Evolutionary conservation across 2,113 vertebrate species (phyloP).

Genomic region (Anoura caudifer): DNA sequence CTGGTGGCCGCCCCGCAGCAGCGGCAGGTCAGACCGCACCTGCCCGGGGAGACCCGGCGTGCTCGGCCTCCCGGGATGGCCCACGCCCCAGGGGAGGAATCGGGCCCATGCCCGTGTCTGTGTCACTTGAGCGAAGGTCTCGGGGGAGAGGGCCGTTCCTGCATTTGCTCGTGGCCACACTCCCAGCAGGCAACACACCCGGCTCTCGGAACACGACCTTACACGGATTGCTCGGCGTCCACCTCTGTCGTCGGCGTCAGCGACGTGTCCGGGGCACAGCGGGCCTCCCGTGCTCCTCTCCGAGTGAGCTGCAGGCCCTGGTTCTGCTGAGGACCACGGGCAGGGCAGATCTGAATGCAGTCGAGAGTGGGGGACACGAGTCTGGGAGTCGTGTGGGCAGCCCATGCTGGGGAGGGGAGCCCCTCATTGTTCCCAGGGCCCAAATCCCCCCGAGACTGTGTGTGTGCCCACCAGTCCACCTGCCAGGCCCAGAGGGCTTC

Average conservation of each 20-base stretch:
- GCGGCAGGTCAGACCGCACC: rapidly evolving
- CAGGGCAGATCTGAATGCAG: background rate
- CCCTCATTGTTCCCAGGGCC: background rate
- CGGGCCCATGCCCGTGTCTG: background rate
- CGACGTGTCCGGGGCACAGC: rapidly evolving
- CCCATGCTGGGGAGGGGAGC: background rate
- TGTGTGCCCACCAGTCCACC: background rate
- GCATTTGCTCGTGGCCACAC: background rate
- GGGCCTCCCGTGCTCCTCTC: background rate
- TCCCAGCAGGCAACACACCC: rapidly evolving
- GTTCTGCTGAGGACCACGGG: background rate
- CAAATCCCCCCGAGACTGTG: background rate
- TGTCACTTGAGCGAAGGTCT: background rate
- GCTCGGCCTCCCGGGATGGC: background rate
- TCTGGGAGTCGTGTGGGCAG: background rate
- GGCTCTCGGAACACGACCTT: background rate
- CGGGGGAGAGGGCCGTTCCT: background rate
- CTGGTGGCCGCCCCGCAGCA: background rate
- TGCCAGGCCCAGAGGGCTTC: too few relatives aligned
- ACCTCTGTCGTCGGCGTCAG: too few relatives aligned
- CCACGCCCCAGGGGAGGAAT: rapidly evolving
- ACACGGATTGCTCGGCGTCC: background rate
- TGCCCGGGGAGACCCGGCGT: too few relatives aligned
- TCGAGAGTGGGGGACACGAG: background rate
- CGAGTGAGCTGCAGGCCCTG: background rate